phyloP scores from a whole-genome alignment of 1,140 invertebrate species.

The Pachyrhynchus sulphureomaculatus region DNA sequence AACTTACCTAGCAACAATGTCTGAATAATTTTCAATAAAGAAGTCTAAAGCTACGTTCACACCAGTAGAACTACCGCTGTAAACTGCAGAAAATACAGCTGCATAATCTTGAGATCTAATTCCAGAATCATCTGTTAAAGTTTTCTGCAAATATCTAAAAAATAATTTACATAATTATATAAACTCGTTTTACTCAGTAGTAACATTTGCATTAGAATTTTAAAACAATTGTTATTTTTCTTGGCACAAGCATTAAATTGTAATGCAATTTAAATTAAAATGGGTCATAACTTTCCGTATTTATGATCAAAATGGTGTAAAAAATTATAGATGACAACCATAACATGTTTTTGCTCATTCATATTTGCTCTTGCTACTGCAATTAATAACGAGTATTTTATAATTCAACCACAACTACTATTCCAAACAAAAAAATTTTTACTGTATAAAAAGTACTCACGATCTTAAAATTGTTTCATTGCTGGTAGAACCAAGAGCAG shows the following conservation, averaged over 20 bases:
- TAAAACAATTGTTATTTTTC: neutral
- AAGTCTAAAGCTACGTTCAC: slow-evolving; percentile 54
- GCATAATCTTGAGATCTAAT: slow-evolving; percentile 54
- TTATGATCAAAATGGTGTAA: no score
- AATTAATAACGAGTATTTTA: no score
- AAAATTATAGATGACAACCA: no score
- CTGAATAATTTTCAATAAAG: slow-evolving; percentile 40
- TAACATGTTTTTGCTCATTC: no score
- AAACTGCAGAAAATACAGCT: slow-evolving; percentile 52
- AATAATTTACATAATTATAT: neutral
- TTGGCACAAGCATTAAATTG: no score
- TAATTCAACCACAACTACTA: no score
- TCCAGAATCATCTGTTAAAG: slow-evolving; percentile 26
- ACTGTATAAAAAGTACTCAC: no score
- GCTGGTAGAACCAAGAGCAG: neutral
- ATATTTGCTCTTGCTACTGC: no score
- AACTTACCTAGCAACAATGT: neutral
- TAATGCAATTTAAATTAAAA: no score
- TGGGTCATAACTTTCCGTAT: neutral
- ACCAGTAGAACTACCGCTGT: slow-evolving; percentile 50
- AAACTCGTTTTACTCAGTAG: no score
- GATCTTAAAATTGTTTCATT: neutral
- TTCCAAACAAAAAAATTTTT: no score
- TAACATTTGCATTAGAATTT: no score
- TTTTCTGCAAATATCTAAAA: slow-evolving; percentile 25